Conservation (phyloP, 2,888 invertebrate genomes). For the Aleiodes leptofemur region DNA sequence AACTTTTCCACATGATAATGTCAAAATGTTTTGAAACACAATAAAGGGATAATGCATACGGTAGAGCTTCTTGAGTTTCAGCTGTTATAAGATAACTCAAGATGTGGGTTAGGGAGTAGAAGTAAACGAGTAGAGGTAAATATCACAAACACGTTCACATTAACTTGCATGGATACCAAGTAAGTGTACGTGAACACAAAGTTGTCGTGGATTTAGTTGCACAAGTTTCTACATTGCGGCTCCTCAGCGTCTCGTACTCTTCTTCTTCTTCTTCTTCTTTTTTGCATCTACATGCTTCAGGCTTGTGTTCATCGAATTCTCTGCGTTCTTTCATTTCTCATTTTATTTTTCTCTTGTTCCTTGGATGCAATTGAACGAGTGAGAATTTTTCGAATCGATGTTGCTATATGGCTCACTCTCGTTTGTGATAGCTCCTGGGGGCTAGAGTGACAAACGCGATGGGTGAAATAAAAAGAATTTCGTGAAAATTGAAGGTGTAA, state of each 20-base stretch:
- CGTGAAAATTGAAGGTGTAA: conserved; percentile 37
- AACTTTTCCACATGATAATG: conserved; percentile 6
- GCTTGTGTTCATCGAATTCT: conserved; percentile 16
- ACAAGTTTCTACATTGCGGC: conserved; percentile 25
- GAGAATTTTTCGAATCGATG: conserved; percentile 24
- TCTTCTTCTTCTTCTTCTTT: background rate
- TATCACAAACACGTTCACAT: conserved; percentile 24
- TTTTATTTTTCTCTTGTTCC: conserved; percentile 10
- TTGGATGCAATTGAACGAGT: background rate
- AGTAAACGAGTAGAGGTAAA: conserved; percentile 13
- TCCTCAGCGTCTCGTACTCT: conserved; percentile 10
- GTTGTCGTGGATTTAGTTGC: conserved; percentile 34
- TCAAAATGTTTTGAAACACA: conserved; percentile 29
- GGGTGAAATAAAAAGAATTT: conserved; percentile 36
- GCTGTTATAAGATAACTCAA: conserved; percentile 31
- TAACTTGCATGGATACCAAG: conserved; percentile 25
- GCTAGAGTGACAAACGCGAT: conserved; percentile 16
- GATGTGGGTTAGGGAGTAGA: conserved; percentile 15
- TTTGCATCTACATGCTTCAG: conserved; percentile 9
- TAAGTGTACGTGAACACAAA: conserved; percentile 29
- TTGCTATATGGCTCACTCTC: conserved; percentile 23
- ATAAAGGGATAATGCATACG: conserved; percentile 15
- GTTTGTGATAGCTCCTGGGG: conserved; percentile 29
- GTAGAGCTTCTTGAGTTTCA: conserved; percentile 15
- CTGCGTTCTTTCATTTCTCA: background rate